phyloP scores from a whole-genome alignment of 2,113 vertebrate species.

The Trinectes maculatus region DNA sequence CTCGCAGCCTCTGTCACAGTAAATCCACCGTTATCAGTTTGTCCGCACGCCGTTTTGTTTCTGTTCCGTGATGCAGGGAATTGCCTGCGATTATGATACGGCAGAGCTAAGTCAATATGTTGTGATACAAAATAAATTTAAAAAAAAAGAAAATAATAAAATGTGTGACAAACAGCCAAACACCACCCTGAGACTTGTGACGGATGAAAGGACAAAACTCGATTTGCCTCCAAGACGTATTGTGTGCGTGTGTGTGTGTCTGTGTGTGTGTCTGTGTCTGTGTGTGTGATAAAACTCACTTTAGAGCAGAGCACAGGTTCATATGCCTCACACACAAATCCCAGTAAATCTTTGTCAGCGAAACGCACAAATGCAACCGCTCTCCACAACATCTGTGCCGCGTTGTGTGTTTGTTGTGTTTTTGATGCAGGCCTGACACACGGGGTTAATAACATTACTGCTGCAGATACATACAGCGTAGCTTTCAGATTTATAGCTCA shows the following conservation, averaged over 20 bases:
- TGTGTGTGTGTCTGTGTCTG: neutral
- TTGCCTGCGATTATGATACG: conserved; percentile 9
- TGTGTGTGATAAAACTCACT: neutral
- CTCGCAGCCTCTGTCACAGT: neutral
- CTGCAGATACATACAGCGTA: too few relatives aligned
- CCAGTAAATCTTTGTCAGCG: neutral
- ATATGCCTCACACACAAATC: neutral
- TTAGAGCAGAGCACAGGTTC: neutral
- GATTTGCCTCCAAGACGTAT: neutral
- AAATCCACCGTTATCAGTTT: neutral
- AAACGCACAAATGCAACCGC: neutral
- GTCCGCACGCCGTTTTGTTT: neutral
- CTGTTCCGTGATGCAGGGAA: neutral
- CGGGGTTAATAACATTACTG: too few relatives aligned
- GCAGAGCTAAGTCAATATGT: neutral
- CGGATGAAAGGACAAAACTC: neutral
- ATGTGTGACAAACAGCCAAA: neutral
- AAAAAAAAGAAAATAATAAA: too few relatives aligned
- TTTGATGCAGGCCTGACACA: too few relatives aligned
- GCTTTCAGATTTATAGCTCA: too few relatives aligned
- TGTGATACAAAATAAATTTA: neutral
- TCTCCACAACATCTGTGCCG: neutral
- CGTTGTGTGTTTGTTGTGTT: neutral
- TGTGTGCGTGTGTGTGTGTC: neutral
- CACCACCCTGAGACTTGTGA: neutral